Base-by-base conservation (phyloP, 2,888 invertebrate genomes). In the Tigriopus californicus region DNA sequence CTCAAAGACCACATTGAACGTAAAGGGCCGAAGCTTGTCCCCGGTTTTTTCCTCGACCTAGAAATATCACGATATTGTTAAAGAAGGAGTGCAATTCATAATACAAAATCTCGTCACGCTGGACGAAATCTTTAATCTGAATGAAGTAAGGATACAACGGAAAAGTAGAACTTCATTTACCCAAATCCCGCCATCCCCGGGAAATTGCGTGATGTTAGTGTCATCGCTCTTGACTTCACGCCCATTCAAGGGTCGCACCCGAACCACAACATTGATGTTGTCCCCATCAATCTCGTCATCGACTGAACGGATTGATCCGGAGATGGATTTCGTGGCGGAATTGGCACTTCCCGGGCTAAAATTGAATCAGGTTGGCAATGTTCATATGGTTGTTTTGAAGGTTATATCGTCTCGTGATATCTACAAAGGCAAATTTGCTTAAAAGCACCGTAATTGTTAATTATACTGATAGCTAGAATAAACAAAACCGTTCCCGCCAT, bases 1-100 rank as follows among this genome's bases (percentile, higher is more conserved):
- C 67, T 92, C 91, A 70, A 94, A 92, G 49, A 90, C 88, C 18
- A 90, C 90, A 69, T 92, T 92, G 71, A 89, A 94, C 0, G 90
- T 87, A 72, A 91, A 94, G n/a, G 85, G 76, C 68, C 87, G 86
- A 0, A 84, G 77, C 70, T 83, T 85, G 68, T 81, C 25, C 13
- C 57, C 24, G 22, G 42, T 57, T 12, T 22, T 15, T 46, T 57
- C 57, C 8, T 57, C 57, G 1, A 57, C 57, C 57, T 57, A 57
- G 22, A 44, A 33, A 56, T 20, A 25, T 53, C 3, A n/a, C n/a
- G 15, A 25, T 4, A 12, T 12, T 53, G 20, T 10, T 10, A 11
- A 11, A 53, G 20, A 53, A n/a, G 15, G 40, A 53, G 12, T n/a
- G 40, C 6, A 13, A 13, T 12, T 11, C 11, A 12, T 49, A 49